phyloP scores from a whole-genome alignment of 2,888 invertebrate species.

The Trichacis sp. region DNA sequence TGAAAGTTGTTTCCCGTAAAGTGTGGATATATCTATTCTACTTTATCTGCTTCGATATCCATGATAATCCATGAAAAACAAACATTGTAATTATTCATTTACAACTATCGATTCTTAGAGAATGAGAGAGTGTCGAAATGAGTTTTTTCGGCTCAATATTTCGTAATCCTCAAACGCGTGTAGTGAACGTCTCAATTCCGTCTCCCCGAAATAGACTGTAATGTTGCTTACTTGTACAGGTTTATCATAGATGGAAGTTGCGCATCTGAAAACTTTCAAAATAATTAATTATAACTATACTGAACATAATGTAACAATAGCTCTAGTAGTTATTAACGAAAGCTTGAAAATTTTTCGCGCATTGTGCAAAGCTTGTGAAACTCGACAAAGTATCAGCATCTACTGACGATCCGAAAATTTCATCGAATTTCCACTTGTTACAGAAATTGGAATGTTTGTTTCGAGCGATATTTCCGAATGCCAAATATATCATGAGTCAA shows the following conservation, averaged over 20 bases:
- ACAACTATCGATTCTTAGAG: no score
- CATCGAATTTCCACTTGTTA: neutral
- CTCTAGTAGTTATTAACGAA: neutral
- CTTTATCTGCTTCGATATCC: slow-evolving; percentile 1
- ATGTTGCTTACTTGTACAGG: slow-evolving; percentile 31
- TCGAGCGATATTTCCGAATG: neutral
- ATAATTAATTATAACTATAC: neutral
- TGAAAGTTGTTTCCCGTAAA: no score
- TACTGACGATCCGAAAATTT: neutral
- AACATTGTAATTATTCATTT: no score
- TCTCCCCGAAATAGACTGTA: slow-evolving; percentile 39
- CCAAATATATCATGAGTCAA: neutral
- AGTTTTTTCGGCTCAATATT: no score
- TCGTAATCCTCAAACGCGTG: slow-evolving; percentile 33
- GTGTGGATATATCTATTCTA: neutral
- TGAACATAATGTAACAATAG: slow-evolving; percentile 3
- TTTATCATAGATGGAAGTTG: slow-evolving; percentile 19
- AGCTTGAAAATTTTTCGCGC: neutral
- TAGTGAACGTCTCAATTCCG: slow-evolving; percentile 37
- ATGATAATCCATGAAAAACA: neutral
- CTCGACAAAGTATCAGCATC: no score
- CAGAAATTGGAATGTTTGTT: neutral
- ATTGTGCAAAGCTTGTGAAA: neutral
- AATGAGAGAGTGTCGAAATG: no score
- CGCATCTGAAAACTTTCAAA: slow-evolving; percentile 10